Base-by-base conservation (phyloP, 2,797 vertebrate genomes). In the Gambelia wislizenii region DNA sequence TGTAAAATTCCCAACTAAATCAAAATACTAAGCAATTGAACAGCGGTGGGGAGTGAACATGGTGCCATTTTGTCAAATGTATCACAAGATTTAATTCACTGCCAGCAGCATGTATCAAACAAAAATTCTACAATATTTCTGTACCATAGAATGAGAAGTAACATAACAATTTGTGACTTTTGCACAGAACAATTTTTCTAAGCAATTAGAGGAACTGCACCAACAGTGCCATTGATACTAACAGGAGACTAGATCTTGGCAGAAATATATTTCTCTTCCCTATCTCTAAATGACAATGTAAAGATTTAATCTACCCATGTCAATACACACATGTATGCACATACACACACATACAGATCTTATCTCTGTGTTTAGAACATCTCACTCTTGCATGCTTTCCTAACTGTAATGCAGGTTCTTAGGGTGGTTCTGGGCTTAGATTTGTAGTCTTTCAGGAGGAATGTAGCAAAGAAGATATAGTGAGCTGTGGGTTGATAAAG, bases 191-290 rank as follows among this genome's bases (percentile, higher is more conserved):
- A 42, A 54, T 92, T 87, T 85, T 86, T 85, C 30, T 76, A 78
- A 33, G 47, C 30, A 86, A 52, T 39, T 33, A 59, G 4, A 85
- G 13, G 2, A 92, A 67, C 70, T 0, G 0, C 6, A 80, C 54
- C 39, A 93, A 13, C 47, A 88, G 87, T 67, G 16, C 83, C 84
- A 90, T 89, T 4, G 76, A 81, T 72, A 78, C 47, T 22, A 67
- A 78, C 44, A 81, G 91, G 84, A 77, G 7, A 70, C 91, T 54
- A 93, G 75, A 84, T 92, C 78, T 88, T 52, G 87, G 82, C 1
- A 90, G 74, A 39, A 87, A 22, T 64, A 85, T 87, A 70, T 42
- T 72, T 61, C 54, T 22, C 47, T 20, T 42, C 74, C 64, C 16
- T 82, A 85, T 87, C 64, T 91, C 76, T 67, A 25, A 75, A 64